Percentiles rank a stretch among this genome's conserved stretches.
phyloP scores from a whole-genome alignment of 2,797 vertebrate species.

The Karalla daura region DNA sequence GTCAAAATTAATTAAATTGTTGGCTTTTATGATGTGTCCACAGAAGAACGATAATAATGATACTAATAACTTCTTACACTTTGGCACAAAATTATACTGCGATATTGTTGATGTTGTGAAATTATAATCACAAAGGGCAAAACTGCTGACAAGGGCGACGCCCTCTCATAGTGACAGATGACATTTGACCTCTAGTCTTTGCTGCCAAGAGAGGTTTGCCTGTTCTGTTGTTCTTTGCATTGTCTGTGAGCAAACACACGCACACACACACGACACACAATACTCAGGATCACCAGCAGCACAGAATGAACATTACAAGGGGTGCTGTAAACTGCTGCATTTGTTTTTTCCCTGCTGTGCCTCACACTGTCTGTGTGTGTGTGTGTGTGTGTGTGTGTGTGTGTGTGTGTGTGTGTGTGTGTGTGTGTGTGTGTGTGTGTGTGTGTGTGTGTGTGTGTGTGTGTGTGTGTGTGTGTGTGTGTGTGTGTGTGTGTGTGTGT shows the following conservation, averaged over 20 bases:
- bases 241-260: neutral
- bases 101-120: no score
- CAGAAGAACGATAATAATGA: neutral
- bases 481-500: slow-evolving; percentile 5
- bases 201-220: slow-evolving; percentile 1
- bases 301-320: neutral
- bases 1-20: neutral
- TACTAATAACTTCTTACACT: no score
- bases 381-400: neutral
- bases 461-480: neutral
- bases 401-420: neutral
- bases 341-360: slow-evolving; percentile 17
- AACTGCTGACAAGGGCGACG: slow-evolving; percentile 26
- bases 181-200: slow-evolving; percentile 20
- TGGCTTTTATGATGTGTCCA: neutral
- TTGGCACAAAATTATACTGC: no score
- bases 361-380: neutral
- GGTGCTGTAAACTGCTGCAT: neutral
- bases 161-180: neutral
- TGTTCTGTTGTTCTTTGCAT: neutral
- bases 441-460: slow-evolving; percentile 3
- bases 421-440: no score
- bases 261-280: neutral
- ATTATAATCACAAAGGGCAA: slow-evolving; percentile 6
- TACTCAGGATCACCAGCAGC: neutral